A percentile compares a stretch with the other conserved stretches of the same genome.
Evolutionary conservation across 2,113 vertebrate species (phyloP).

Genomic region (Sterrhoptilus dennistouni): DNA sequence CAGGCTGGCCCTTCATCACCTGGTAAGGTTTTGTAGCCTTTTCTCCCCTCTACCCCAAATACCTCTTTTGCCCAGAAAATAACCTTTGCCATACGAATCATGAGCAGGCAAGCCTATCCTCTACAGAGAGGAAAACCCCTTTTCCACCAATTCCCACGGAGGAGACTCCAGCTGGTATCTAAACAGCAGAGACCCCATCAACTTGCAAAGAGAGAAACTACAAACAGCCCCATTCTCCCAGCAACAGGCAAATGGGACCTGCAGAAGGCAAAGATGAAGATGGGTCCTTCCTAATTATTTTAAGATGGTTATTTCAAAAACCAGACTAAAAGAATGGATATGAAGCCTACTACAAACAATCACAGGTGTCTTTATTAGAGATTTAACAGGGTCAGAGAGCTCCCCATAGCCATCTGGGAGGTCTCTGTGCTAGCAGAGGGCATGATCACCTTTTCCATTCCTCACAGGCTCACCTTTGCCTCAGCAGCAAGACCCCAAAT

Average conservation of each 20-base stretch:
- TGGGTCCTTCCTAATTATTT: not conserved
- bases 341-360: not conserved
- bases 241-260: not conserved
- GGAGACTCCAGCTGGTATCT: not conserved
- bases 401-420: not conserved
- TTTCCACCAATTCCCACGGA: not conserved
- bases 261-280: not conserved
- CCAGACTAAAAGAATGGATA: not conserved
- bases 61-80: conserved; percentile 5
- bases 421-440: not conserved
- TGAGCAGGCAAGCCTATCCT: not conserved
- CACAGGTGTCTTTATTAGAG: not conserved
- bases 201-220: not conserved
- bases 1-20: not conserved
- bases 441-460: not conserved
- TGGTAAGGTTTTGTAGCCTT: not conserved
- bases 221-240: not conserved
- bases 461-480: not conserved
- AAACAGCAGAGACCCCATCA: not conserved
- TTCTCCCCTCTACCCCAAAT: not conserved
- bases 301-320: not conserved
- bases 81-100: not conserved
- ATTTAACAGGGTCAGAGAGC: not conserved
- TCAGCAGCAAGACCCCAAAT: not conserved
- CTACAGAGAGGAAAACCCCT: not conserved